A percentile compares a stretch with the other conserved stretches of the same genome.
Conservation (phyloP, 2,797 vertebrate species). For the Knipowitschia caucasica region DNA sequence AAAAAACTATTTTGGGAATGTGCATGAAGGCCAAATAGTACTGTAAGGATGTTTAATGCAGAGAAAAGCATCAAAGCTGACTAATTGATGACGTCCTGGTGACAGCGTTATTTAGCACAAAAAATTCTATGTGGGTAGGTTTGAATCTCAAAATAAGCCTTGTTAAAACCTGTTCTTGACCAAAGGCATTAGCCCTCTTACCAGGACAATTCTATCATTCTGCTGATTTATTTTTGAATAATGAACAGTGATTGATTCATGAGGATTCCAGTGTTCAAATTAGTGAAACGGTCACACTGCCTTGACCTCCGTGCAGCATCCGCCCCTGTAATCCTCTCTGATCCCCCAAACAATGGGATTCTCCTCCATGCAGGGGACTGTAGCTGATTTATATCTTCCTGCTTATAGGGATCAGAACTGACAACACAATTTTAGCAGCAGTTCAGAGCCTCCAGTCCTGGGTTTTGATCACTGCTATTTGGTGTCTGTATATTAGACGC, state of each 20-base stretch:
- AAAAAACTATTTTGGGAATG: too few species aligned
- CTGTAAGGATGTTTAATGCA: too few species aligned
- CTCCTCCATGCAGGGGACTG: constrained; percentile 57
- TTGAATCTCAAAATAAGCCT: too few species aligned
- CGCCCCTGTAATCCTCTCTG: constrained; percentile 63
- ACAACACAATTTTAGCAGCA: constrained; percentile 53
- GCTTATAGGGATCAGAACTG: constrained; percentile 66
- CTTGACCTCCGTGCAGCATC: constrained; percentile 57
- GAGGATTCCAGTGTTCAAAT: constrained; percentile 60
- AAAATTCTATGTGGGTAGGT: too few species aligned
- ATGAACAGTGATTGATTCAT: constrained; percentile 65
- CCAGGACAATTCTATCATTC: constrained; percentile 16
- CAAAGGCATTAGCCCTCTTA: constrained; percentile 2
- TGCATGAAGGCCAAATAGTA: too few species aligned
- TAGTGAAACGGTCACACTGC: constrained; percentile 62
- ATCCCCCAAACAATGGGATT: constrained; percentile 73
- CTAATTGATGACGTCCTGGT: too few species aligned
- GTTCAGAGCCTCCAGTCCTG: too few species aligned
- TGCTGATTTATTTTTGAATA: constrained; percentile 54
- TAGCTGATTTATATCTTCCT: constrained; percentile 71
- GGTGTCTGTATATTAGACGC: neutral
- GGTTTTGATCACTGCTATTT: constrained; percentile 1
- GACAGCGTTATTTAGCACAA: too few species aligned
- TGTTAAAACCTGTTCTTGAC: too few species aligned
- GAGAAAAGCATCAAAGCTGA: too few species aligned